Base-by-base conservation (phyloP, 1,140 invertebrate species). In the Drosophila varians region DNA sequence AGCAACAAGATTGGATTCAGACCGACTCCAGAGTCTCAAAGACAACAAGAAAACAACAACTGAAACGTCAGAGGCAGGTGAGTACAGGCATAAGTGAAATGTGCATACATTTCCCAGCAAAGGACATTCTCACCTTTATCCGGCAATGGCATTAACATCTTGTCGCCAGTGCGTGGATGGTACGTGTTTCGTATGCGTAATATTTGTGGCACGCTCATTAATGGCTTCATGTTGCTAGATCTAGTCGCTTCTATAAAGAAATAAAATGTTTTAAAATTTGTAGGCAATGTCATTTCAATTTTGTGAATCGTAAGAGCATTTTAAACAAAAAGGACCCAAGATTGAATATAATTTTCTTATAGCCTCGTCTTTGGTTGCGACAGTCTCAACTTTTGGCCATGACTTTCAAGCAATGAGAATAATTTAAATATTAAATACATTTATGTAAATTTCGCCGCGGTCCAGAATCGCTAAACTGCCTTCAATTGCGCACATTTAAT, bases 371-470 rank as follows among this genome's bases (percentile, higher is more conserved):
- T 18, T 25, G 40, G 58, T 36, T 26, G 3, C 4, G 28, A n/a
- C 2, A 11, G 9, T 31, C 28, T 11, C 8, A 34, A 45, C 53
- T 48, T 45, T 60, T 74, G 60, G 74, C 74, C 70, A 75, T 71
- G 79, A 52, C 64, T 79, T 60, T 40, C 58, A 60, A 53, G 53
- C 54, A 28, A 55, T 60, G 72, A 57, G 78, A 73, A 73, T 75
- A 72, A 84, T 83, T 89, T 88, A 75, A 79, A 77, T 88, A 78
- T 73, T 84, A 79, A 88, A 88, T 88, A 88, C 66, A 89, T 79
- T 89, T 84, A 88, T 84, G 79, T 75, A 74, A 88, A 88, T 89
- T 69, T 53, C 48, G 51, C 43, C 54, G 14, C 72, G 49, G 53
- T 47, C 64, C 58, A 66, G 76, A 84, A 76, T 76, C 69, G 80